Percentiles rank a stretch among this genome's conserved stretches.
Conservation (phyloP, 2,113 vertebrate species). For the Sander vitreus region DNA sequence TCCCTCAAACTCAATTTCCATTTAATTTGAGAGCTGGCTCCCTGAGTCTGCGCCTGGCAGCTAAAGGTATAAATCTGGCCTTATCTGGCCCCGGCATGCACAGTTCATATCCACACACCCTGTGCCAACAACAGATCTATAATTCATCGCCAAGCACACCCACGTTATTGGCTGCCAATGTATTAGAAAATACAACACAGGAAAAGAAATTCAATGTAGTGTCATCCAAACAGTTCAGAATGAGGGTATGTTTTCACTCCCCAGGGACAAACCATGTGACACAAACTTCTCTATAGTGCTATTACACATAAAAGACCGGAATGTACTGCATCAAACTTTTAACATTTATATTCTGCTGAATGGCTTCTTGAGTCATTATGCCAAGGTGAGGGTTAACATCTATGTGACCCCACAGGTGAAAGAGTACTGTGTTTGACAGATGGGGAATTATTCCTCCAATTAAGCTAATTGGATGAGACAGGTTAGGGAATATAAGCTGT, state of each 20-base stretch:
- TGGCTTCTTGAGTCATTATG: conserved; percentile 52
- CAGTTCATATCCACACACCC: conserved; percentile 85
- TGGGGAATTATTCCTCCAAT: conserved; percentile 79
- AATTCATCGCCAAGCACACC: conserved; percentile 86
- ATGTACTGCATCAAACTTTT: conserved; percentile 57
- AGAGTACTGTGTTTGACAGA: conserved; percentile 71
- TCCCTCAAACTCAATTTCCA: conserved; percentile 85
- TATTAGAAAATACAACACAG: conserved; percentile 82
- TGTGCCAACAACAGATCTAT: conserved; percentile 86
- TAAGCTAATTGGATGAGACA: conserved; percentile 78
- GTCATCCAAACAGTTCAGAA: conserved; percentile 77
- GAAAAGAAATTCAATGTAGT: conserved; percentile 74
- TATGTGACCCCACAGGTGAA: conserved; percentile 74
- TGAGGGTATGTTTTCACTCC: conserved; percentile 64
- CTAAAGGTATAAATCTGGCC: conserved; percentile 87
- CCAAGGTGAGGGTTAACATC: conserved; percentile 64
- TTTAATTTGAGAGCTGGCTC: conserved; percentile 85
- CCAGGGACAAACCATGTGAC: conserved; percentile 59
- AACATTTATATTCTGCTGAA: conserved; percentile 71
- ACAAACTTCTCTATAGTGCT: conserved; percentile 64
- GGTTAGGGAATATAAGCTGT: conserved; percentile 65
- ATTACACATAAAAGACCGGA: conserved; percentile 51
- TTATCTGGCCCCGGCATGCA: conserved; percentile 87
- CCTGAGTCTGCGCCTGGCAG: conserved; percentile 79
- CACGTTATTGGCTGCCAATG: conserved; percentile 79